Evolutionary conservation across 1,140 invertebrate species (phyloP), one percentile per base, ranked within the genome.

Genomic region (Triops longicaudatus): DNA sequence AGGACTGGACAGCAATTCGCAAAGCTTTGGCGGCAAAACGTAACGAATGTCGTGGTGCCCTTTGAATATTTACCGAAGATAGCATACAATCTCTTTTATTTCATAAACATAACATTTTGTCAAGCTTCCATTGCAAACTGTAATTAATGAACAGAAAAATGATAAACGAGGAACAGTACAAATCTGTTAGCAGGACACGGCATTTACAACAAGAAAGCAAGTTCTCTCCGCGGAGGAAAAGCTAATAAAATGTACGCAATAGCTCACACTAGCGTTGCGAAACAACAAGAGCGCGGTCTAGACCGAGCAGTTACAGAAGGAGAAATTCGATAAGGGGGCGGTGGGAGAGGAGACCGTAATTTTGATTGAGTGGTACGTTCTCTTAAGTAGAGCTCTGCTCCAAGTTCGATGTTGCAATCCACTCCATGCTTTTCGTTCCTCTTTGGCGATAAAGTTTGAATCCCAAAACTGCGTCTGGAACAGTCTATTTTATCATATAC

Each of bases 1-100:
- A 98, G 83, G 96, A 98, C 84, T 98, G 96, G 95, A 92, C 94
- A 1, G 85, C 91, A 3, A 96, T 98, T 77, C 91, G 94, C 83
- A 98, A 98, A 85, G 91, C 93, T 1, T 83, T 92, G 3, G 81
- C 82, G 14, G 81, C 81, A 6, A 84, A 84, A 78, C 79, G 84
- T 11, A 84, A 84, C 81, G 78, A 75, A 72, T 76, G 75, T 77
- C 50, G 50, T n/a, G 50, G 50, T 14, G 50, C 17, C 14, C 50
- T 63, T 63, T 63, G 14, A 63, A 63, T 6, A 63, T 17, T 63
- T 63, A 5, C 17, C 17, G 22, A 63, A 63, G 9, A n/a, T 12
- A n/a, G 50, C 50, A 63, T 63, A 63, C 14, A 63, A 22, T 63
- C 50, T 63, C 22, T 63, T 22, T 22, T 22, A 6, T 63, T 63